A percentile compares a stretch with the other conserved stretches of the same genome.
phyloP scores from a whole-genome alignment of 2,888 invertebrate genomes.

The Criorhina ranunculi region DNA sequence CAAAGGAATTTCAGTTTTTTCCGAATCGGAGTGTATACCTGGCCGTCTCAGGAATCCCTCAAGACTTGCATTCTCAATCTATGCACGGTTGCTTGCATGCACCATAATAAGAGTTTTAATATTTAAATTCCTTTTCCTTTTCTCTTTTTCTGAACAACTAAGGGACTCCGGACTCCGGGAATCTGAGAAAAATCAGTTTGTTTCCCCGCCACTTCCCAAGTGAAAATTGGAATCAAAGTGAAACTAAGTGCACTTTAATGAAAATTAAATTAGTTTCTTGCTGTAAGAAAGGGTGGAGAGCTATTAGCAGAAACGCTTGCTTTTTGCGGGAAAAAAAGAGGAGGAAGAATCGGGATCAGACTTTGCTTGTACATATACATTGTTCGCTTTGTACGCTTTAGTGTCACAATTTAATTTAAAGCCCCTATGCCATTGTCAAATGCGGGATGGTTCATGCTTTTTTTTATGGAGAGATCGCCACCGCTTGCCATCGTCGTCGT shows the following conservation, averaged over 20 bases:
- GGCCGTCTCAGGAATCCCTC: conserved; percentile 42
- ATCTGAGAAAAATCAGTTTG: conserved; percentile 17
- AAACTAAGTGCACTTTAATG: conserved; percentile 62
- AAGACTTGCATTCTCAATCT: conserved; percentile 43
- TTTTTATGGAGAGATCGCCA: conserved; percentile 16
- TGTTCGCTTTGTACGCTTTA: conserved; percentile 23
- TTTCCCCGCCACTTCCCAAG: neutral
- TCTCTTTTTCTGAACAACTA: conserved; percentile 10
- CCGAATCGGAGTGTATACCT: neutral
- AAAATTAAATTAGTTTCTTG: conserved; percentile 67
- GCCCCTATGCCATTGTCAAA: conserved; percentile 46
- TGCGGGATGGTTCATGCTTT: conserved; percentile 40
- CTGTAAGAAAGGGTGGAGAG: conserved; percentile 4
- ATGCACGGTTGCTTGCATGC: conserved; percentile 53
- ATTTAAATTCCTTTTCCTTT: conserved; percentile 64
- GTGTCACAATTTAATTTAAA: conserved; percentile 58
- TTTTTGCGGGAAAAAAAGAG: too few relatives aligned
- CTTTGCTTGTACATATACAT: conserved; percentile 18
- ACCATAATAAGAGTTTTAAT: conserved; percentile 28
- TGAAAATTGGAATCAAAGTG: conserved; percentile 62
- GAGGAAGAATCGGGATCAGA: conserved; percentile 38
- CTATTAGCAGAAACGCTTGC: conserved; percentile 25
- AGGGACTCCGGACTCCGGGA: neutral
- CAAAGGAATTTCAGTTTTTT: conserved; percentile 18
- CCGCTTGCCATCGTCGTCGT: too few relatives aligned